These are phyloP conservation scores for Ischnura elegans DNA, from an alignment of 2,888 invertebrate species.

Conservation along the genomic window DNA sequence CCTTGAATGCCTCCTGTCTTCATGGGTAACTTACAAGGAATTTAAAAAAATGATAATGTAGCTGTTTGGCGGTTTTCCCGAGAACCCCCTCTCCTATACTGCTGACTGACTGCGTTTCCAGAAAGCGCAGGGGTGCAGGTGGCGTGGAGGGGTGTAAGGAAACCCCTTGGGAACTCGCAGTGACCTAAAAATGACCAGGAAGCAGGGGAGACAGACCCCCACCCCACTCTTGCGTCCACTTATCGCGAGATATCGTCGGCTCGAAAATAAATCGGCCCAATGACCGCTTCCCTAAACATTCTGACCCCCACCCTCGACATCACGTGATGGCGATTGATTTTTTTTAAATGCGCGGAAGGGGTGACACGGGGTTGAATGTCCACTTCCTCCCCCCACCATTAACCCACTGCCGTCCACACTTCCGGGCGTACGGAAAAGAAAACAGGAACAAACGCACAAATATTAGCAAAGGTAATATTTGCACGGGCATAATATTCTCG, in stretches of 20 bases:
- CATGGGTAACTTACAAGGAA: too few species aligned
- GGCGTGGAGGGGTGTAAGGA: too few species aligned
- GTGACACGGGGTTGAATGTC: neutral
- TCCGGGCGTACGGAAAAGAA: neutral
- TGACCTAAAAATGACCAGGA: conserved; percentile 16
- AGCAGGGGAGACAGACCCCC: neutral
- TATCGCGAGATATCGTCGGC: neutral
- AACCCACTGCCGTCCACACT: neutral
- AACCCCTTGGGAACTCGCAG: neutral
- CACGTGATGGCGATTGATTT: conserved; percentile 12
- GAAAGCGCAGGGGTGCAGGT: too few species aligned
- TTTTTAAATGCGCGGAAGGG: neutral
- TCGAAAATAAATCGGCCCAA: neutral
- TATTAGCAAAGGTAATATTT: too few species aligned
- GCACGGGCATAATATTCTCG: too few species aligned
- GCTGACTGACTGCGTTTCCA: neutral
- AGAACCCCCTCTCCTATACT: too few species aligned
- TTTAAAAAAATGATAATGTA: too few species aligned
- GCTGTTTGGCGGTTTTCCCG: too few species aligned
- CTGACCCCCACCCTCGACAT: neutral
- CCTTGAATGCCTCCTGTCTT: too few species aligned
- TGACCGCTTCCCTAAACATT: conserved; percentile 43
- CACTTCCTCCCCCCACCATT: neutral
- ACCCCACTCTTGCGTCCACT: neutral
- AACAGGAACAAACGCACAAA: too few species aligned